Percentiles rank a stretch among this genome's conserved stretches.
Evolutionary conservation across 2,113 vertebrate genomes (phyloP).

Genomic region (Xiphias gladius): DNA sequence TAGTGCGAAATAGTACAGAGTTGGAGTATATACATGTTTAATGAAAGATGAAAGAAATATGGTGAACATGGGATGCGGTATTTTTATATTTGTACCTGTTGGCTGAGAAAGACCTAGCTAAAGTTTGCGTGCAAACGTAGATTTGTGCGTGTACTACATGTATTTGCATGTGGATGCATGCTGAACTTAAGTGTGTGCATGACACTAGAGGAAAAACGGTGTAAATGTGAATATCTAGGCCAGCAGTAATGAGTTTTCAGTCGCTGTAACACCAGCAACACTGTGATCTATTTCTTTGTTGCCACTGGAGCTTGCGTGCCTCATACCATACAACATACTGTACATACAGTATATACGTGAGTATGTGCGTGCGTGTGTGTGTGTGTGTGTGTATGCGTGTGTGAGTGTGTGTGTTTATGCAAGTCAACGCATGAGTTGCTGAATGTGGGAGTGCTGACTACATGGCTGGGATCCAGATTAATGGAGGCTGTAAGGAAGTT

Average conservation of each 20-base stretch:
- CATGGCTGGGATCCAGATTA: constrained; percentile 30
- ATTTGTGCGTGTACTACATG: background rate
- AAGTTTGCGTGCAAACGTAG: background rate
- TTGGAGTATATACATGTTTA: constrained; percentile 9
- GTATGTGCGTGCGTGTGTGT: constrained; percentile 6
- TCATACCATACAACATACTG: background rate
- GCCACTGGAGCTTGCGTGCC: constrained; percentile 22
- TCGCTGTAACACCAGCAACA: constrained; percentile 31
- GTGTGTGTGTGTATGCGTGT: constrained; percentile 13
- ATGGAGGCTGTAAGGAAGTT: constrained; percentile 33
- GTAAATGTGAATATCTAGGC: constrained; percentile 70
- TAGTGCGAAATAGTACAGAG: constrained; percentile 7
- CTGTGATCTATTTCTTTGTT: constrained; percentile 62
- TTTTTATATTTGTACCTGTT: background rate
- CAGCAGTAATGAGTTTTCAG: constrained; percentile 70
- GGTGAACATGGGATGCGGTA: background rate
- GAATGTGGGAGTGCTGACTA: constrained; percentile 38
- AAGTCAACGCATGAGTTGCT: constrained; percentile 13
- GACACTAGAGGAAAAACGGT: constrained; percentile 23
- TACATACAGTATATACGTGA: background rate
- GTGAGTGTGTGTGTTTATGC: constrained; percentile 14
- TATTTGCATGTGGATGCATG: constrained; percentile 1
- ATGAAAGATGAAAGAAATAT: background rate
- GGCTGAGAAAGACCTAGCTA: background rate
- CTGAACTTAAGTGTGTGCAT: constrained; percentile 25